A percentile compares a stretch with the other conserved stretches of the same genome.
These are phyloP conservation scores for Sturnira hondurensis DNA, from an alignment of 2,113 vertebrate genomes.

Conservation along the genomic window DNA sequence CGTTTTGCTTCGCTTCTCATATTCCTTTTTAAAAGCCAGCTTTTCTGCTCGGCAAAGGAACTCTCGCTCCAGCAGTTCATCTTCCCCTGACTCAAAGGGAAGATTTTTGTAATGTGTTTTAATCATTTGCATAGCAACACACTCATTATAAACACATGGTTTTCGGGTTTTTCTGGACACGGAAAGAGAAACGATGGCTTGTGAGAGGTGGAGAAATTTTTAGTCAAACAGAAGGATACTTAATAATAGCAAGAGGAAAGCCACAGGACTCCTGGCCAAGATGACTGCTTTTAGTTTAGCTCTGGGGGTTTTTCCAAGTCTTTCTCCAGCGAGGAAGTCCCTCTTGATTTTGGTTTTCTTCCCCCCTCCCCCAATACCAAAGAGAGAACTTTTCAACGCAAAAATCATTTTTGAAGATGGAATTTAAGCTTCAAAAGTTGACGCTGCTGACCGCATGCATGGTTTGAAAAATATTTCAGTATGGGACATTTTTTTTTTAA, in stretches of 20 bases:
- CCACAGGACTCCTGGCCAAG: not conserved
- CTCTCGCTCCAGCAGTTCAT: not conserved
- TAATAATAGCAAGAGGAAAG: conserved; percentile 27
- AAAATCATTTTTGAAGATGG: not conserved
- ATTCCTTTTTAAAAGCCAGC: not conserved
- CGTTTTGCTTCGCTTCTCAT: not conserved
- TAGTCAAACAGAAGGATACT: conserved; percentile 50
- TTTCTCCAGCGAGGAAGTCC: not conserved
- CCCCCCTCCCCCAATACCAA: accelerated
- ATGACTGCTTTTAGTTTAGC: not conserved
- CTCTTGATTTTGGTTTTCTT: not conserved
- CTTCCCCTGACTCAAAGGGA: conserved; percentile 33
- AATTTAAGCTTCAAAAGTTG: conserved; percentile 19
- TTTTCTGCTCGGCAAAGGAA: conserved; percentile 15
- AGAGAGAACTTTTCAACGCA: conserved; percentile 31
- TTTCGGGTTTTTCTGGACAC: conserved; percentile 55
- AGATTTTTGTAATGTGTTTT: conserved; percentile 60
- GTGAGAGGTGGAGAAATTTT: conserved; percentile 49
- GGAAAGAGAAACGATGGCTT: conserved; percentile 4
- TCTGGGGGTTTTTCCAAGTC: conserved; percentile 32
- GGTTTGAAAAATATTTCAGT: not conserved
- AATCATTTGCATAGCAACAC: conserved; percentile 38
- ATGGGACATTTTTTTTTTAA: not conserved
- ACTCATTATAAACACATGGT: conserved; percentile 24
- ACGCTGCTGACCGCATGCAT: not conserved